Evolutionary conservation across 1,140 invertebrate species (phyloP), one percentile per base, ranked within the genome.

Genomic region (Conus betulinus): DNA sequence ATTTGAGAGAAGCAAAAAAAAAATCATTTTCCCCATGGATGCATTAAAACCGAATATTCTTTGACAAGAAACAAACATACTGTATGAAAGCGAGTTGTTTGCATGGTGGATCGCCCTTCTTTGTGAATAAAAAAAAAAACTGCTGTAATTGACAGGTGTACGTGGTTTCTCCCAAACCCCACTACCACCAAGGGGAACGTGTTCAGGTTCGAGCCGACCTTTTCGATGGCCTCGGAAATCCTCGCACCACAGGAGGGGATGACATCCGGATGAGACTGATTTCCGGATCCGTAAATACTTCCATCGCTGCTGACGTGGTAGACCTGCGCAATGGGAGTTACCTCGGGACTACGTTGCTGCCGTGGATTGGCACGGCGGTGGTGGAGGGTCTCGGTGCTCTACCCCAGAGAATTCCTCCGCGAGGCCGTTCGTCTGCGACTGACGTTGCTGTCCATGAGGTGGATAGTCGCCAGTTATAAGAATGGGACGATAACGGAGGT

Each of bases 291-390:
- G 25, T 11, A 63, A 60, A 60, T 27, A 11, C 82, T 55, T 71
- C 67, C 11, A 23, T 84, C 13, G 82, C 82, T 23, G 82, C 57
- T 15, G 55, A 84, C 53, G 82, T 84, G 20, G 13, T 7, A 15
- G 82, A 84, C 82, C 15, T 84, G 82, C 82, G 55, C 82, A 84
- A 84, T 63, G 82, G 82, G 39, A 84, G 82, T 39, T 84, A 84
- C 25, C 55, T 84, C 0, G 82, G 55, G 2, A 67, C 53, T 63
- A 63, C 82, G n/a, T 25, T 67, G 52, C 57, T 84, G 20, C 82
- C 53, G 82, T 84, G 82, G 82, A 27, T 1, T 5, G 82, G 82
- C 23, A 17, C 20, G 15, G 53, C 55, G 11, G 5, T 60, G 5
- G 20, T 53, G 4, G 82, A 5, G 15, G 27, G 82, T 84, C 20